Conservation (phyloP, 2,797 vertebrate genomes). For the Phyllotis vaccarum region DNA sequence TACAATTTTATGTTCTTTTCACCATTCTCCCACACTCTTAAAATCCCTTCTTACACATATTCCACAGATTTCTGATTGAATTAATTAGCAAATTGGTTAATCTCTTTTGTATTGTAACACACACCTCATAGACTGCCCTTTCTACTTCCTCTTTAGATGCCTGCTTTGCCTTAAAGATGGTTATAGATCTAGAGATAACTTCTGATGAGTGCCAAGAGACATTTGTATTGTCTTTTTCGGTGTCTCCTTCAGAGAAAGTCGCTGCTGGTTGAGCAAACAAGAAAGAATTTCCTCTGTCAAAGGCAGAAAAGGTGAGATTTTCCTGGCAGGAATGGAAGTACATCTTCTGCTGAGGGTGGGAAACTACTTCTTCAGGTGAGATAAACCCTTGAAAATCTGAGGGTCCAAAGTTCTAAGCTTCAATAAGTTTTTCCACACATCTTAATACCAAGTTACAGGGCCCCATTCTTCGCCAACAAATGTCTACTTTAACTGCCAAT, state of each 20-base stretch:
- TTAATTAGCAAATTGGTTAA: neutral
- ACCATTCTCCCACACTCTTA: neutral
- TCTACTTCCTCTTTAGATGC: too few species aligned
- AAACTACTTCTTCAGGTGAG: neutral
- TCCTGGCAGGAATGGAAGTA: too few species aligned
- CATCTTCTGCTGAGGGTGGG: neutral
- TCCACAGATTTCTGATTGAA: too few species aligned
- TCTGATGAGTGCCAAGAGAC: neutral
- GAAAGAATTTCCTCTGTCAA: neutral
- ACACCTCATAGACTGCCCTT: neutral
- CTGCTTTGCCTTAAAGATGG: neutral
- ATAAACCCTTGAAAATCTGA: neutral
- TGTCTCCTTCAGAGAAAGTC: neutral
- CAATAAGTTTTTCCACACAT: neutral
- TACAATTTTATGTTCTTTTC: neutral
- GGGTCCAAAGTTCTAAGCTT: neutral
- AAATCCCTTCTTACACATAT: neutral
- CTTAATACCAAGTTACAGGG: too few species aligned
- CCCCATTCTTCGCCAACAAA: too few species aligned
- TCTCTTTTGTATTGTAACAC: neutral
- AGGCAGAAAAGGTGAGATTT: too few species aligned
- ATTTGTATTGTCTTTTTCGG: neutral
- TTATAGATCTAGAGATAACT: neutral
- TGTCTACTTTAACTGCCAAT: neutral
- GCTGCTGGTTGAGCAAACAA: neutral